Evolutionary conservation across 2,888 invertebrate genomes (phyloP), one percentile per base, ranked within the genome.

Genomic region (Philhelius pedissequus): DNA sequence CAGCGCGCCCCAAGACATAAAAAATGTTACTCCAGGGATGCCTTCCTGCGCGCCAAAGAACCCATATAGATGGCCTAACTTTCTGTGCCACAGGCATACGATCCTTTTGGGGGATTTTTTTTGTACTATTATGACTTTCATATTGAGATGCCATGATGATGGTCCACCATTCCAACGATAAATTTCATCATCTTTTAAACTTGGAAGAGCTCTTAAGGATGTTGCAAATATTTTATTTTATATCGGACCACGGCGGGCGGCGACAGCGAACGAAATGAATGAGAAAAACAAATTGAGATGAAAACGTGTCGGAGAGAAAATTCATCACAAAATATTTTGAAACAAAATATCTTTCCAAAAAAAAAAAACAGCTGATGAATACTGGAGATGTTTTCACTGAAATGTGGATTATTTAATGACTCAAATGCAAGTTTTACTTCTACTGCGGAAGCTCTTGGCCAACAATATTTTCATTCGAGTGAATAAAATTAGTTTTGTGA

Each of bases 181-280:
- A 78, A 78, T 66, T 73, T 25, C 48, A 50, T 66, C 64, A n/a
- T n/a, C n/a, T n/a, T n/a, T 64, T 11, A 56, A 58, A 70, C 60
- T 69, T 69, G 13, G 27, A 15, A 56, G 32, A 50, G 3, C 71
- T 73, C 50, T 43, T 58, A 73, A 73, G 30, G 40, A 79, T 66
- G 64, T 78, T 66, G 45, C 40, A 58, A 60, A 66, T 50, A 66
- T 79, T 15, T n/a, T 73, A 66, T 66, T 9, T 73, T 78, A 52
- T 78, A 50, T 78, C 18, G 78, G 32, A 35, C n/a, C n/a, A 8
- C 1, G 3, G 43, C 25, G 45, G 15, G 6, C 20, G 62, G 25
- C 8, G 7, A 4, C 13, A 4, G 13, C 22, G 48, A 13, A 20
- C 11, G 15, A 25, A 52, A 15, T 25, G 30, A 8, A 32, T n/a